A percentile compares a stretch with the other conserved stretches of the same genome.
Conservation (phyloP, 2,888 invertebrate species). For the Hypomecis atomaria region DNA sequence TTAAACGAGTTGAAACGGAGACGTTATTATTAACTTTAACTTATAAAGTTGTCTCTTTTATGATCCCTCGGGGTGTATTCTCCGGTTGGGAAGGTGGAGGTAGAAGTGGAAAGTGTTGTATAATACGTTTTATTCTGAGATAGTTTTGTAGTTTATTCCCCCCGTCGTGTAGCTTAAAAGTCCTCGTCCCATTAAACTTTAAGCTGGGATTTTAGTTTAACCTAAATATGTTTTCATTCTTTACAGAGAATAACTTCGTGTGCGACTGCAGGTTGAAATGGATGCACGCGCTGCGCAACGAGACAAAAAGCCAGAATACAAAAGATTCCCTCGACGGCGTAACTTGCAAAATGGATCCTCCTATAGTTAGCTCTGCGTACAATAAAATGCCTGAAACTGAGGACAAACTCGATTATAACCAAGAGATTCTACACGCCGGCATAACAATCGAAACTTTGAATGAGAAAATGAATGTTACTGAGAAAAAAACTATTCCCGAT, state of each 20-base stretch:
- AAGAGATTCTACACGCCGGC: slow-evolving; percentile 69
- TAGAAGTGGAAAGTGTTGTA: slow-evolving; percentile 57
- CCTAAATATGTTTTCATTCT: slow-evolving; percentile 46
- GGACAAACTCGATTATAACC: slow-evolving; percentile 67
- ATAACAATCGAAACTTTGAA: slow-evolving; percentile 69
- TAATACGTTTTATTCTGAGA: slow-evolving; percentile 51
- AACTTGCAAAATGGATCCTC: slow-evolving; percentile 87
- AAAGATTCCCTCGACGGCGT: slow-evolving; percentile 88
- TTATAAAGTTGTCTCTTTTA: slow-evolving; percentile 73
- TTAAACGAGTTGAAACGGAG: slow-evolving; percentile 70
- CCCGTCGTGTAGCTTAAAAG: slow-evolving; percentile 23
- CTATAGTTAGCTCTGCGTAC: slow-evolving; percentile 77
- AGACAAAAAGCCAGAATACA: slow-evolving; percentile 89
- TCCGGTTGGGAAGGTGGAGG: slow-evolving; percentile 48
- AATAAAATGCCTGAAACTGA: slow-evolving; percentile 73
- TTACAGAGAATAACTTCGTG: slow-evolving; percentile 92
- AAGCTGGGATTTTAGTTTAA: slow-evolving; percentile 28
- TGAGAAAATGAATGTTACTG: slow-evolving; percentile 67
- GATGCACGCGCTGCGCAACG: slow-evolving; percentile 90
- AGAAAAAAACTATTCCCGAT: slow-evolving; percentile 59
- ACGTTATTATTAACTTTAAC: slow-evolving; percentile 71
- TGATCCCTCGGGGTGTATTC: slow-evolving; percentile 69
- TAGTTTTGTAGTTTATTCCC: slow-evolving; percentile 38
- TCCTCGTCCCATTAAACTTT: slow-evolving; percentile 31
- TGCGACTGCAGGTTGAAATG: slow-evolving; percentile 94